phyloP scores from a whole-genome alignment of 2,888 invertebrate genomes.

The Neoaliturus tenellus region DNA sequence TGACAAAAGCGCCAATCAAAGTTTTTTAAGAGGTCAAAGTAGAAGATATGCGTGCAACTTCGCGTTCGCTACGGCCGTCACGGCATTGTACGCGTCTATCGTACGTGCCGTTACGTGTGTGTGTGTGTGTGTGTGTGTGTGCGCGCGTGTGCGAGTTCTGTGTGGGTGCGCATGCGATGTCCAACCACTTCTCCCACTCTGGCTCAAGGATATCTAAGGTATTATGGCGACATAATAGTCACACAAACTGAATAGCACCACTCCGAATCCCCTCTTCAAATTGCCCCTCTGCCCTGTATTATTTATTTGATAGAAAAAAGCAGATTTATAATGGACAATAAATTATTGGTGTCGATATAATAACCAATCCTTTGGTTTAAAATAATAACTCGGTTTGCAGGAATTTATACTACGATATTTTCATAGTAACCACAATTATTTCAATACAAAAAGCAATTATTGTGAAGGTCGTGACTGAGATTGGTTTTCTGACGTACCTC shows the following conservation, averaged over 20 bases:
- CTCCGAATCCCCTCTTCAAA: neutral
- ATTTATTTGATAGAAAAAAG: neutral
- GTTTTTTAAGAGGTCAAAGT: neutral
- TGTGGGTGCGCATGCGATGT: neutral
- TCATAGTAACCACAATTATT: too few species aligned
- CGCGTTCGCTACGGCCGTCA: slow-evolving; percentile 1
- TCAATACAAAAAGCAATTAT: too few species aligned
- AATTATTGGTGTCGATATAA: too few species aligned
- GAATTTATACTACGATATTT: too few species aligned
- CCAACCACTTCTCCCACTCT: neutral
- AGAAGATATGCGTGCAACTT: neutral
- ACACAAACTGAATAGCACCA: neutral
- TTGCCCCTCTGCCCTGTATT: neutral
- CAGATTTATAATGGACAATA: neutral
- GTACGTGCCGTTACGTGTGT: neutral
- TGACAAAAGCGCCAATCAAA: neutral
- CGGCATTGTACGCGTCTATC: neutral
- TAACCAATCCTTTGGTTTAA: too few species aligned
- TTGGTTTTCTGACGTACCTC: too few species aligned
- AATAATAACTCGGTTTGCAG: too few species aligned
- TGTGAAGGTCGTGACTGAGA: too few species aligned
- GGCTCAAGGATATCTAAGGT: slow-evolving; percentile 1
- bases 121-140: neutral
- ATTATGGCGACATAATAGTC: slow-evolving; percentile 13
- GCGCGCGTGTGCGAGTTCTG: neutral